Evolutionary conservation across 2,113 vertebrate species (phyloP).

Genomic region (Monopterus albus): DNA sequence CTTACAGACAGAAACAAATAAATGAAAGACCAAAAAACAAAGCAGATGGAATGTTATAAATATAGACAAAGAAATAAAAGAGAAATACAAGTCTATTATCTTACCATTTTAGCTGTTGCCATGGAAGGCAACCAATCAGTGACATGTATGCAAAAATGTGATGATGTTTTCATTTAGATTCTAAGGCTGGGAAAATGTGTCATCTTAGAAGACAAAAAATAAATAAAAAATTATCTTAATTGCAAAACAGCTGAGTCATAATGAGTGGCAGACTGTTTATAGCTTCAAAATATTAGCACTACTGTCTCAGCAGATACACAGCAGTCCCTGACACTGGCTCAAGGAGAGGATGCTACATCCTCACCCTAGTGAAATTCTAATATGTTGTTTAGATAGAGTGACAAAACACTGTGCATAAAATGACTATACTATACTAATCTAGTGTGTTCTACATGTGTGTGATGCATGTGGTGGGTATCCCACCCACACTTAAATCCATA

Average conservation of each 20-base stretch:
- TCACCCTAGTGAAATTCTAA: slow-evolving; percentile 10
- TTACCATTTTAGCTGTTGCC: background rate
- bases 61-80: background rate
- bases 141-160: background rate
- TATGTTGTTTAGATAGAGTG: slow-evolving; percentile 2
- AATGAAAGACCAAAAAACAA: background rate
- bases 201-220: background rate
- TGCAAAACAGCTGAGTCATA: slow-evolving; percentile 16
- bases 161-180: background rate
- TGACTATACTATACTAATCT: background rate
- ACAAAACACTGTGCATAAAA: slow-evolving; percentile 4
- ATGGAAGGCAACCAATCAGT: background rate
- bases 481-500: slow-evolving; percentile 53
- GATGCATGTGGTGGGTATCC: slow-evolving; percentile 57
- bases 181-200: background rate
- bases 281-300: slow-evolving; percentile 3
- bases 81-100: too few relatives aligned
- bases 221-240: background rate
- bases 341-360: slow-evolving; percentile 10
- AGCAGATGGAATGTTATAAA: too few relatives aligned
- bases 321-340: slow-evolving; percentile 16
- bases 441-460: too few relatives aligned
- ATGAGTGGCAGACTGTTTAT: background rate
- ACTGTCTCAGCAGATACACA: background rate
- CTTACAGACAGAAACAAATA: background rate